Evolutionary conservation across 2,113 vertebrate genomes (phyloP).

Genomic region (Burhinus oedicnemus): DNA sequence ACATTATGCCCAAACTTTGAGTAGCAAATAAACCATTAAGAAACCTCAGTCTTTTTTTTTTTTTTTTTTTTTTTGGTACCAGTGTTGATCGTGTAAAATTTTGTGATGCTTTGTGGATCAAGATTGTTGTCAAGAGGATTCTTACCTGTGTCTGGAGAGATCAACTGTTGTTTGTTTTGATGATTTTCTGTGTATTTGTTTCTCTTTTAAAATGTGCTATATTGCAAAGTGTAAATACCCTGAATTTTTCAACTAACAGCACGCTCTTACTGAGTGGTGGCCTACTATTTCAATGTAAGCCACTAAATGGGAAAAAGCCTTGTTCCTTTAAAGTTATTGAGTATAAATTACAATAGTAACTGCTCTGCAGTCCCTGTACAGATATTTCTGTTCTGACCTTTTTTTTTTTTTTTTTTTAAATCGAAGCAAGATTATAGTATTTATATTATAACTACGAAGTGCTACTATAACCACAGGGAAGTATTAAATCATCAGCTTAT

Average conservation of each 20-base stretch:
- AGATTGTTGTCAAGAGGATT: background rate
- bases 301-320: background rate
- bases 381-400: background rate
- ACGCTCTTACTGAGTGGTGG: background rate
- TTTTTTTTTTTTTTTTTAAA: background rate
- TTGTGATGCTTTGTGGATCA: background rate
- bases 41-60: background rate
- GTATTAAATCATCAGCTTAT: background rate
- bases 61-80: background rate
- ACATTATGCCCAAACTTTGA: background rate
- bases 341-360: background rate
- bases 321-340: background rate
- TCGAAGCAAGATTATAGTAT: background rate
- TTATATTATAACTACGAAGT: background rate
- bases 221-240: background rate
- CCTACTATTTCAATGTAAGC: background rate
- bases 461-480: background rate
- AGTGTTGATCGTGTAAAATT: background rate
- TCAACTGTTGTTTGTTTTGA: background rate
- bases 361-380: background rate
- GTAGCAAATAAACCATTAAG: background rate
- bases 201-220: background rate
- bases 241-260: background rate
- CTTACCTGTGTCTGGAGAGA: background rate
- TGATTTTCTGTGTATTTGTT: background rate